Evolutionary conservation across 2,888 invertebrate genomes (phyloP).

Genomic region (Cancer borealis): DNA sequence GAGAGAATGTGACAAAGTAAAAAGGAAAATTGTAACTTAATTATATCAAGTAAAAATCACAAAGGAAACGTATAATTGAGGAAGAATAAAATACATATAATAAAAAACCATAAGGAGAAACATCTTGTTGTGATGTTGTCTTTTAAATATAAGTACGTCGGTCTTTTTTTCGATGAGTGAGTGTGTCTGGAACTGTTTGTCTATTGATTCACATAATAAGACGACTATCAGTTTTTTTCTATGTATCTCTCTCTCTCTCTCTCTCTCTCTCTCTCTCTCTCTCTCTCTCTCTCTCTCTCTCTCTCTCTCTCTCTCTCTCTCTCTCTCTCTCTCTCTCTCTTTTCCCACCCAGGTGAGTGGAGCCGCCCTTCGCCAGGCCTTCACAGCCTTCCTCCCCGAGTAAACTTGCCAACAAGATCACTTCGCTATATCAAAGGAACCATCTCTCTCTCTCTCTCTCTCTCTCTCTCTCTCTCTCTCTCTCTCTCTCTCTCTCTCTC

Average conservation of each 20-base stretch:
- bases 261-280: background rate
- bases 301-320: constrained; percentile 11
- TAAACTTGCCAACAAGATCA: constrained; percentile 32
- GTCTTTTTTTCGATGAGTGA: background rate
- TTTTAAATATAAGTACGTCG: background rate
- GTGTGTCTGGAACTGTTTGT: background rate
- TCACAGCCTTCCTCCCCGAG: background rate
- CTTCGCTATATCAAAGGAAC: constrained; percentile 17
- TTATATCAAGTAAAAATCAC: too few species aligned
- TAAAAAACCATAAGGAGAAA: too few species aligned
- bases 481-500: background rate
- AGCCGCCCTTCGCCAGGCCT: background rate
- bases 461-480: background rate
- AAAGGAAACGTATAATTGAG: too few species aligned
- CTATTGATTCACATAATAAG: background rate
- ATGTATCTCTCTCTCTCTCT: background rate
- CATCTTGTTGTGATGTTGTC: background rate
- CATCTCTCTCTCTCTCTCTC: background rate
- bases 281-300: background rate
- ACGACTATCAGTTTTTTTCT: background rate
- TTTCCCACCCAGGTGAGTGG: background rate
- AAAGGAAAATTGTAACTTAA: too few species aligned
- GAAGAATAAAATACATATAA: too few species aligned
- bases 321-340: constrained; percentile 11
- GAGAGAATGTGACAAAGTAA: too few species aligned